Conservation (phyloP, 2,797 vertebrate genomes). For the Lithobates sylvaticus region DNA sequence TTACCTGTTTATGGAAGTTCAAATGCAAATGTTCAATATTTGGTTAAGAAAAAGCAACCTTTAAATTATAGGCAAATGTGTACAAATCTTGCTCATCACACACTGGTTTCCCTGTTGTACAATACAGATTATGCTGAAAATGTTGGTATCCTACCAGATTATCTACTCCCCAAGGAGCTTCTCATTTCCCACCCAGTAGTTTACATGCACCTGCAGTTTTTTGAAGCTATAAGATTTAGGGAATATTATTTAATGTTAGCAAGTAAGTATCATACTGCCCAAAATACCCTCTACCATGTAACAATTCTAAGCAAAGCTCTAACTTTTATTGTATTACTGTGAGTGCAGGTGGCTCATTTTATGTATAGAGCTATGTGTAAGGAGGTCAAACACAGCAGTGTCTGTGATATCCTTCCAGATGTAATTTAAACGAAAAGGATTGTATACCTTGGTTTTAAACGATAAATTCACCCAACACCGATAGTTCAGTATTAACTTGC, state of each 20-base stretch:
- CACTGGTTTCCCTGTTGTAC: slow-evolving; percentile 1
- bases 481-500: neutral
- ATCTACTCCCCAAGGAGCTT: neutral
- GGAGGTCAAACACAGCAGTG: slow-evolving; percentile 26
- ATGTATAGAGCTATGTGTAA: neutral
- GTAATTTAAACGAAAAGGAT: neutral
- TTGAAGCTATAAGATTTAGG: slow-evolving; percentile 9
- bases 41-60: neutral
- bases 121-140: neutral
- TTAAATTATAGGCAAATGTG: neutral
- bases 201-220: slow-evolving; percentile 36
- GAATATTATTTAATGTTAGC: slow-evolving; percentile 13
- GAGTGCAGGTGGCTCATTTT: slow-evolving; percentile 13
- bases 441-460: neutral
- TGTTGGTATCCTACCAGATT: neutral
- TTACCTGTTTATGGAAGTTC: neutral
- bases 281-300: neutral
- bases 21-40: neutral
- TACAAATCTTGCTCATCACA: slow-evolving; percentile 11
- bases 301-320: neutral
- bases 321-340: neutral
- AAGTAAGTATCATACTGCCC: slow-evolving; percentile 27
- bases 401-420: slow-evolving; percentile 4
- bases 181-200: neutral
- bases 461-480: neutral